Conservation (phyloP, 1,140 invertebrate genomes). For the Agrypnia vestita region DNA sequence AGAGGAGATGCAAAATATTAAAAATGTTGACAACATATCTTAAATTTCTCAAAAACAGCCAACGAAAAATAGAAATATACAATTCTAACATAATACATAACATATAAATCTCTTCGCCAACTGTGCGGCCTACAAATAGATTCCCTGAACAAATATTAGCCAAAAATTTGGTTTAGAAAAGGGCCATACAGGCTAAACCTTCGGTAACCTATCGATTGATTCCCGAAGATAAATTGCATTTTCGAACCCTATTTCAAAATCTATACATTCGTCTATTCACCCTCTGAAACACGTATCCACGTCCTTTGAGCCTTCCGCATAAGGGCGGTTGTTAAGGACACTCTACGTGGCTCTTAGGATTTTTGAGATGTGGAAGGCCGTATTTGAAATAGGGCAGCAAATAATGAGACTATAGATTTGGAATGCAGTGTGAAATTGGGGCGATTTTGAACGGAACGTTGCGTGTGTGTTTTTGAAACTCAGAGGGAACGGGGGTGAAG, state of each 20-base stretch:
- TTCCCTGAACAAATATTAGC: slow-evolving; percentile 58
- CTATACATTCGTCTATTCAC: slow-evolving; percentile 7
- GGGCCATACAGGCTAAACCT: slow-evolving; percentile 19
- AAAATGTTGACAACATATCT: no score
- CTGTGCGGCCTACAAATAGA: slow-evolving; percentile 12
- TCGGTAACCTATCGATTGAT: slow-evolving; percentile 57
- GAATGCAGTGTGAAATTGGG: slow-evolving; percentile 61
- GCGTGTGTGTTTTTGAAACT: background rate
- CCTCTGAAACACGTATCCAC: background rate
- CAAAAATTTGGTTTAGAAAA: slow-evolving; percentile 56
- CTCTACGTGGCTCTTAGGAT: background rate
- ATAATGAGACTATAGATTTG: slow-evolving; percentile 48
- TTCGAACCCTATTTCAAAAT: slow-evolving; percentile 43
- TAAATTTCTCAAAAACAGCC: no score
- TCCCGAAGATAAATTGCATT: slow-evolving; percentile 60
- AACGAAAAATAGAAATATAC: no score
- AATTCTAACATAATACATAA: no score
- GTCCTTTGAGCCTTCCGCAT: background rate
- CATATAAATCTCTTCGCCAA: no score
- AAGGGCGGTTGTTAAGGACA: background rate
- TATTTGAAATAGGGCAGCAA: slow-evolving; percentile 21
- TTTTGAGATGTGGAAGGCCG: background rate
- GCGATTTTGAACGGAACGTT: slow-evolving; percentile 48
- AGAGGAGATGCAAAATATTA: no score
- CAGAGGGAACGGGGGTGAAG: background rate